Evolutionary conservation across 1,140 invertebrate genomes (phyloP), one percentile per base, ranked within the genome.

Genomic region (Anadara kagoshimensis): DNA sequence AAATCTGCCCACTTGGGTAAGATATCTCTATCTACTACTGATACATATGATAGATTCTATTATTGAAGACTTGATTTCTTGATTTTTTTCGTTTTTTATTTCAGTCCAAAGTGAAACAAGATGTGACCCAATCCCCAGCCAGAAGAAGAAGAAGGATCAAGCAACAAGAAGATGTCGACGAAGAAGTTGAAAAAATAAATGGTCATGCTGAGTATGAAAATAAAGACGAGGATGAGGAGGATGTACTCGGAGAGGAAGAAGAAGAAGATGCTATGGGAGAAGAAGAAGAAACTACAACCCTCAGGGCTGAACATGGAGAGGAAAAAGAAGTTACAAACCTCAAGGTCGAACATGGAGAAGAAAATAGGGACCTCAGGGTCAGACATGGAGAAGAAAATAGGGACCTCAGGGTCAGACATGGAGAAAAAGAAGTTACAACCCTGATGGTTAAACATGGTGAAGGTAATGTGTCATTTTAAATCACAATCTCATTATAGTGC

Each of bases 171-270:
- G 62, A 64, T 22, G 47, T 43, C 20, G 69, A 69, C 29, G 65
- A 72, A 43, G 76, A 73, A 36, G 72, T 67, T 16, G 76, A 75
- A 16, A 76, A 72, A n/a, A 56, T 68, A 20, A 73, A 77, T 26
- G 73, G 59, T 29, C 68, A 73, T 10, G 56, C 53, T 20, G 72
- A 76, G 51, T 45, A 43, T 24, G 72, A 61, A 18, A 49, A 58
- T 16, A 66, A 44, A n/a, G 54, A 49, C 16, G 63, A 61, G 22
- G 66, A 69, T 53, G 66, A 70, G 22, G 43, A 69, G 20, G 63
- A 59, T 26, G 51, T 49, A 11, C 36, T 57, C 58, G 72, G 75
- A 54, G 78, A 69, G 56, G 64, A 72, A 20, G 69, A 63, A 41
- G 75, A 76, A 41, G 51, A 63, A 26, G 66, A 57, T 63, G 29